phyloP scores from a whole-genome alignment of 2,113 vertebrate species.

The Pollimyrus isidori region DNA sequence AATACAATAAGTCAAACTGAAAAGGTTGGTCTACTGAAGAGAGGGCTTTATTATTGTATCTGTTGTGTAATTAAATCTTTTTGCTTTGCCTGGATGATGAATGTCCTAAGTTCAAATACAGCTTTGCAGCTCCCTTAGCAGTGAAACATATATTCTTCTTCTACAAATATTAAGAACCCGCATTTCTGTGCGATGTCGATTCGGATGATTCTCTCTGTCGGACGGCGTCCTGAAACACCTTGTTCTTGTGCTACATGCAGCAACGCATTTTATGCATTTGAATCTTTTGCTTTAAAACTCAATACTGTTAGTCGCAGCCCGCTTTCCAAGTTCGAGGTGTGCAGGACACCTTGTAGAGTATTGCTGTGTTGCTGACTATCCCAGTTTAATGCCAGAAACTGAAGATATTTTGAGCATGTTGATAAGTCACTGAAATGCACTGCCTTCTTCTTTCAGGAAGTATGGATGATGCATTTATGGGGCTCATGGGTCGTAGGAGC shows the following conservation, averaged over 20 bases:
- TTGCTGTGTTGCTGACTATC: neutral
- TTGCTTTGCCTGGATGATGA: neutral
- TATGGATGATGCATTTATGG: slow-evolving; percentile 90
- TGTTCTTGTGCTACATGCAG: neutral
- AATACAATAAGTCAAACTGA: neutral
- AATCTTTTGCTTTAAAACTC: neutral
- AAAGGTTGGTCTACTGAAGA: neutral
- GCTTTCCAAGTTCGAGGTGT: neutral
- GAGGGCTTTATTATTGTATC: neutral
- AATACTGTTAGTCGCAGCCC: neutral
- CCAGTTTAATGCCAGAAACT: neutral
- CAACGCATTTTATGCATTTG: neutral
- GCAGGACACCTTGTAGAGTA: neutral
- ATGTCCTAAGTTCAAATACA: neutral
- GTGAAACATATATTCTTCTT: neutral
- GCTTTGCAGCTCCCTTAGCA: neutral
- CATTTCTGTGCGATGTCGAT: neutral
- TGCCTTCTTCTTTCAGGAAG: slow-evolving; percentile 60
- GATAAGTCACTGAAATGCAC: neutral
- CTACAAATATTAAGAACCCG: neutral
- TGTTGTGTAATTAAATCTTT: neutral
- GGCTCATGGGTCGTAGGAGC: slow-evolving; percentile 83
- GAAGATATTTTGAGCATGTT: neutral
- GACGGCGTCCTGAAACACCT: neutral
- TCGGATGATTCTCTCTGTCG: neutral